Conservation (phyloP, 2,888 invertebrate species). For the Petrophora chlorosata region DNA sequence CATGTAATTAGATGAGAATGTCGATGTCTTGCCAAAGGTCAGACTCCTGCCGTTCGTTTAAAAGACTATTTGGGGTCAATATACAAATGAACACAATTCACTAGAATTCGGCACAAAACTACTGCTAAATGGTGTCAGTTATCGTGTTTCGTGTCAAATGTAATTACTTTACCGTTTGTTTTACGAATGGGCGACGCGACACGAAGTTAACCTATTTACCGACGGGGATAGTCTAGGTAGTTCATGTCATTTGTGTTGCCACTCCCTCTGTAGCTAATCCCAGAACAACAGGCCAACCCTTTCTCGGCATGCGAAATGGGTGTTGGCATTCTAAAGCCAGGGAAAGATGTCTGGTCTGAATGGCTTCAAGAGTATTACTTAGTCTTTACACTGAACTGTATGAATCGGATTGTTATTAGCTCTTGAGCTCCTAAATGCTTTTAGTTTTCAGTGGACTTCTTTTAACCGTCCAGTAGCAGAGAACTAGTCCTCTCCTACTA, state of each 20-base stretch:
- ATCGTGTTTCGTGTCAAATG: constrained; percentile 50
- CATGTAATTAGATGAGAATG: not conserved
- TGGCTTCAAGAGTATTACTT: not conserved
- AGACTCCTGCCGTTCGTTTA: not conserved
- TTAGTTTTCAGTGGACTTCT: too few relatives aligned
- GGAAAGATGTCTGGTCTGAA: constrained; percentile 1
- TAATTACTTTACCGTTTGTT: constrained; percentile 50
- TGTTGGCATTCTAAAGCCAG: constrained; percentile 24
- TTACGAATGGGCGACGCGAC: constrained; percentile 47
- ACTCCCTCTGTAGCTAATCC: constrained; percentile 42
- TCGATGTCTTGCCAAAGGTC: constrained; percentile 5
- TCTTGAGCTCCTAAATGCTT: not conserved
- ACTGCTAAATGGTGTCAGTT: constrained; percentile 41
- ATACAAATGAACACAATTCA: constrained; percentile 22
- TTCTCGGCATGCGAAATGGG: constrained; percentile 56
- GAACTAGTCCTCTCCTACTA: too few relatives aligned
- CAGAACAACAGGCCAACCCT: constrained; percentile 59
- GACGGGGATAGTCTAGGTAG: constrained; percentile 42
- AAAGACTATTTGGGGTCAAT: constrained; percentile 18
- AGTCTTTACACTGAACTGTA: not conserved
- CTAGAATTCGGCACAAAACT: constrained; percentile 32
- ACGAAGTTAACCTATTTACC: constrained; percentile 61
- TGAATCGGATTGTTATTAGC: not conserved
- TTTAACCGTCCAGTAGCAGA: too few relatives aligned
- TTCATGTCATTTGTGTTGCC: constrained; percentile 47